phyloP scores from a whole-genome alignment of 2,888 invertebrate species.

The Drosophila parthenogenetica region DNA sequence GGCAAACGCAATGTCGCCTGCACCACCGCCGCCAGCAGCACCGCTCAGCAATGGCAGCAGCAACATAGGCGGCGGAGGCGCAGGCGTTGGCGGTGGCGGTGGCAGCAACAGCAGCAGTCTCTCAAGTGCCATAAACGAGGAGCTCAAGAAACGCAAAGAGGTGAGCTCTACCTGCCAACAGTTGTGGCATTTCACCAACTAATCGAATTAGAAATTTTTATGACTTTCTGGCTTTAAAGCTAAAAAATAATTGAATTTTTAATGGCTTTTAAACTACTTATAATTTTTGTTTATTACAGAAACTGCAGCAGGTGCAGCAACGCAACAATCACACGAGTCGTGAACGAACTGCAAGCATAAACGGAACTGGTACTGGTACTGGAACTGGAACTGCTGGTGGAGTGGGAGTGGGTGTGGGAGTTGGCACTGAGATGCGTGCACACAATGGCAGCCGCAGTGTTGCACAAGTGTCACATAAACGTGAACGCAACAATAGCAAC shows the following conservation, averaged over 20 bases:
- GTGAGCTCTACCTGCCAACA: constrained; percentile 82
- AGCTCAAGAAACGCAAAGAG: constrained; percentile 89
- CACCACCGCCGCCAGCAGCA: no score
- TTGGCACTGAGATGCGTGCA: constrained; percentile 39
- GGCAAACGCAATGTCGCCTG: no score
- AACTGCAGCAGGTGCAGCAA: constrained; percentile 50
- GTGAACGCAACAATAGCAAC: constrained; percentile 86
- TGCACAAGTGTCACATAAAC: constrained; percentile 74
- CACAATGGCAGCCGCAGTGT: constrained; percentile 49
- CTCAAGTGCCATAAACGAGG: constrained; percentile 89
- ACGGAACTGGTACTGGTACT: constrained; percentile 11
- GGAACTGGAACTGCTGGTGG: constrained; percentile 24
- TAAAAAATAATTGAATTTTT: no score
- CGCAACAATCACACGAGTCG: constrained; percentile 43
- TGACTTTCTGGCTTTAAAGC: no score
- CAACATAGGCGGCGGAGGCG: no score
- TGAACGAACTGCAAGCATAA: constrained; percentile 27
- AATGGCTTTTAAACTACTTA: no score
- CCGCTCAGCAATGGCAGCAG: constrained; percentile 1
- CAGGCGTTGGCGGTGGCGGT: constrained; percentile 56
- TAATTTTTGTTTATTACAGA: constrained; percentile 48
- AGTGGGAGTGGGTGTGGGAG: constrained; percentile 16
- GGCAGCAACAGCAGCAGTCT: constrained; percentile 82
- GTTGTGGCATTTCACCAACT: no score
- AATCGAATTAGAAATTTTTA: no score